A percentile compares a stretch with the other conserved stretches of the same genome.
Conservation (phyloP, 2,888 invertebrate genomes). For the Drosophila barbarae region DNA sequence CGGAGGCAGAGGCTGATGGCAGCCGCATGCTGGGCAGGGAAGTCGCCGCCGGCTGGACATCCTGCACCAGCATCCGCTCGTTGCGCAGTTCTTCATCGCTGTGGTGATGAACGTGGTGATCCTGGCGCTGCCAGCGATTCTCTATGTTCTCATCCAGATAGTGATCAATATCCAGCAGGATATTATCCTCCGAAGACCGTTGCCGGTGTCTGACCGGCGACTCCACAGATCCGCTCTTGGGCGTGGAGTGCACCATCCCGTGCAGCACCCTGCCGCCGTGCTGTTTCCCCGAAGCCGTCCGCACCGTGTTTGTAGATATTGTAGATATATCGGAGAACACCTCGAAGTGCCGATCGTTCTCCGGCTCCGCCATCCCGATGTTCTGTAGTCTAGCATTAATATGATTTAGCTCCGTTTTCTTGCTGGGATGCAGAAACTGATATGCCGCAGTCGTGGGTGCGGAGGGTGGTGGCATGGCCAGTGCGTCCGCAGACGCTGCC, state of each 20-base stretch:
- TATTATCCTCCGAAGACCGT: conserved; percentile 51
- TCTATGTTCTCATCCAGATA: conserved; percentile 69
- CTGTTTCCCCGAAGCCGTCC: conserved; percentile 45
- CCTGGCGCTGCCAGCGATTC: conserved; percentile 45
- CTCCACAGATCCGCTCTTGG: conserved; percentile 65
- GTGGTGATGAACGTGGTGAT: conserved; percentile 41
- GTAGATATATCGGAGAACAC: conserved; percentile 76
- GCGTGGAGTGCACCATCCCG: conserved; percentile 77
- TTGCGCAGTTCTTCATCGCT: conserved; percentile 62
- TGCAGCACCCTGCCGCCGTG: conserved; percentile 33
- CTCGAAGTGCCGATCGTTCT: conserved; percentile 51
- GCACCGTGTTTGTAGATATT: conserved; percentile 75
- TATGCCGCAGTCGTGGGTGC: conserved; percentile 60
- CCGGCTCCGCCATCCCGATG: conserved; percentile 56
- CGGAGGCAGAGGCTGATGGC: conserved; percentile 7
- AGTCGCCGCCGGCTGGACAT: conserved; percentile 44
- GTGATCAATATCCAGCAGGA: conserved; percentile 77
- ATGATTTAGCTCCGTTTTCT: conserved; percentile 74
- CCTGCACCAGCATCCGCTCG: conserved; percentile 27
- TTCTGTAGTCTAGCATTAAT: conserved; percentile 75
- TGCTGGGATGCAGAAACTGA: conserved; percentile 64
- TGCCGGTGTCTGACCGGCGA: conserved; percentile 14
- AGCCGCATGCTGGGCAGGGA: conserved; percentile 63
- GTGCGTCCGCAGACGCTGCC: conserved; percentile 44
- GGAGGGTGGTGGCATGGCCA: conserved; percentile 64